Evolutionary conservation across 2,797 vertebrate species (phyloP).

Genomic region (Lacerta agilis): DNA sequence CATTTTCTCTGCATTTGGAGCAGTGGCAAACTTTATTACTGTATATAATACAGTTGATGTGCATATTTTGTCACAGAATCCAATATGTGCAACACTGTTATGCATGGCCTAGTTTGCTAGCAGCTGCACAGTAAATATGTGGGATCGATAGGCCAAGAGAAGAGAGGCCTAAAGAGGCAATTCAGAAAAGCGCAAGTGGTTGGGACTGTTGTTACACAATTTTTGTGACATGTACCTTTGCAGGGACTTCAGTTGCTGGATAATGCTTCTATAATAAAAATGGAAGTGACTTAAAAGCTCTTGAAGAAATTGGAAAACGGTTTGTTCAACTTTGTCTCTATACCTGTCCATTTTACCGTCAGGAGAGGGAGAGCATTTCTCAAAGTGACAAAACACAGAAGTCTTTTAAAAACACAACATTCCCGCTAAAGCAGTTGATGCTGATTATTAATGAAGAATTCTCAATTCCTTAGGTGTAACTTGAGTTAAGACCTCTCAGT

Average conservation of each 20-base stretch:
- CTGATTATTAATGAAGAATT: too few species aligned
- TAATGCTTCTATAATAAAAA: background rate
- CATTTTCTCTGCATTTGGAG: background rate
- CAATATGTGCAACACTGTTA: background rate
- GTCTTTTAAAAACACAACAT: background rate
- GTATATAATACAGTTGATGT: background rate
- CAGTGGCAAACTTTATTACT: background rate
- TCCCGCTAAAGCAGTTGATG: background rate
- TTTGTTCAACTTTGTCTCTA: background rate
- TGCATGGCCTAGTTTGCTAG: background rate
- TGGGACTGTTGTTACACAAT: slow-evolving; percentile 4
- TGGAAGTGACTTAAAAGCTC: background rate
- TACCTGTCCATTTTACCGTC: background rate
- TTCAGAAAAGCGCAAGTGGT: background rate
- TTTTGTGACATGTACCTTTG: background rate
- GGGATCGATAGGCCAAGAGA: background rate
- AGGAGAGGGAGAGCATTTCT: background rate
- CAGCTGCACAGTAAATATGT: background rate
- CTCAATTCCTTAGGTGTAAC: too few species aligned
- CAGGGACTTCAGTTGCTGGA: background rate
- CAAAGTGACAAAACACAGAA: background rate
- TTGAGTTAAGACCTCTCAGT: too few species aligned
- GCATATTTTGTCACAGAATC: background rate
- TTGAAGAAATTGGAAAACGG: background rate
- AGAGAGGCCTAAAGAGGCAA: background rate